Evolutionary conservation across 2,797 vertebrate species (phyloP), one percentile per base, ranked within the genome.

Genomic region (Toxotes lorentzi): DNA sequence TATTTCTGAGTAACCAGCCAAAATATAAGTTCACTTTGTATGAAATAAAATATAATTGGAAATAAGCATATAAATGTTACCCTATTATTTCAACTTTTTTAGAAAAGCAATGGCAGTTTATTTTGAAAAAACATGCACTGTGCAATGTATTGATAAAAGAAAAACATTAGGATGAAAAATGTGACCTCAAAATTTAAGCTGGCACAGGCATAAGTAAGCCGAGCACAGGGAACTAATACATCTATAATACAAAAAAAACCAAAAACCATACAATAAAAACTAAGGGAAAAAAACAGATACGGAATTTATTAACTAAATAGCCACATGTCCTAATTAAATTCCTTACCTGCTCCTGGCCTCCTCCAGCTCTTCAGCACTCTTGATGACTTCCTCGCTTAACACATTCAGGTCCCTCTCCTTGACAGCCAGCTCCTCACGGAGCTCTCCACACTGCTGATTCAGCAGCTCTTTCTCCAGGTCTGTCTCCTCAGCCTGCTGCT

Each of bases 351-450:
- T 91, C 83, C 86, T 90, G 62, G 94, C 93, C 82, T 96, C 95
- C 50, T 94, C 93, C 12, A 95, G 75, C 23, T 95, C 94, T 72
- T 93, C 92, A 0, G 88, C 90, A 24, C 88, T 94, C 47, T 84
- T 91, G 24, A 82, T 53, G 66, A 96, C 85, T 84, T 96, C 93
- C 67, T 94, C 89, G 30, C 78, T 88, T 13, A 96, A 86, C 62
- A 94, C 84, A n/a, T 89, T 78, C 57, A 95, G 48, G 40, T 95
- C 92, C 7, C 87, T 81, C 59, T 95, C 94, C 72, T 91, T 95
- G n/a, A 94, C 83, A 48, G 73, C 72, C 70, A 97, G 82, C 82
- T 95, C 94, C 43, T 95, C 93, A 1, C 79, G 91, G n/a, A 97
- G 90, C 43, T 95, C 92, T 17, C 24, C 75, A 60, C 94, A 95